Evolutionary conservation across 2,113 vertebrate species (phyloP), one percentile per base, ranked within the genome.

Genomic region (Ptyas mucosa): DNA sequence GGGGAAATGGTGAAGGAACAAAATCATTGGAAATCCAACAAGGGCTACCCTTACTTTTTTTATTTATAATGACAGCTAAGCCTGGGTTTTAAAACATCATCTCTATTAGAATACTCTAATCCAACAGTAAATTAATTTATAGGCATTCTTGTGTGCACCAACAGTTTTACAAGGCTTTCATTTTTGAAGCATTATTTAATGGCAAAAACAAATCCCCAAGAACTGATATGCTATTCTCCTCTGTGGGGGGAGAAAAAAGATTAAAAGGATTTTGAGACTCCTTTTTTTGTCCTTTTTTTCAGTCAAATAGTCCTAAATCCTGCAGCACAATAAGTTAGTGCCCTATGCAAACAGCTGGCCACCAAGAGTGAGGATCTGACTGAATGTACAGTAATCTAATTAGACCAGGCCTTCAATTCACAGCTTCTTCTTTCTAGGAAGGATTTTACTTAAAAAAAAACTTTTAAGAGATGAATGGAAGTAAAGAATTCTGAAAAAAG

Each of bases 371-470:
- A 94, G 97, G 97, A 97, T 98, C 97, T 98, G 97, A 98, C 97
- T 98, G 97, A 97, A 98, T 98, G 98, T 98, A 98, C 98, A 98
- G 98, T 99, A 98, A 98, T 98, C 98, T 98, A 98, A 99, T 98
- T 98, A 98, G 97, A 96, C 93, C 95, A 85, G 95, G 95, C 96
- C 95, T 95, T 97, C 96, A 97, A 97, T 97, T 96, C 95, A 95
- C 94, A 95, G 96, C 95, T 97, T 97, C 92, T 94, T 94, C 85
- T 46, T 90, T 93, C 46, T 81, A 86, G 29, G 86, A 91, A 94
- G 96, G 95, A 96, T 92, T 52, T 94, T 92, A 93, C 97, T 96
- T 95, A 97, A 94, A 97, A 69, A n/a, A 51, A 91, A 93, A 94
- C 91, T 92, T 64, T 89, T 39, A 54, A 88, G 85, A 58, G 12